These are phyloP conservation scores for Melozone crissalis DNA, from an alignment of 2,113 vertebrate species.

Conservation along the genomic window DNA sequence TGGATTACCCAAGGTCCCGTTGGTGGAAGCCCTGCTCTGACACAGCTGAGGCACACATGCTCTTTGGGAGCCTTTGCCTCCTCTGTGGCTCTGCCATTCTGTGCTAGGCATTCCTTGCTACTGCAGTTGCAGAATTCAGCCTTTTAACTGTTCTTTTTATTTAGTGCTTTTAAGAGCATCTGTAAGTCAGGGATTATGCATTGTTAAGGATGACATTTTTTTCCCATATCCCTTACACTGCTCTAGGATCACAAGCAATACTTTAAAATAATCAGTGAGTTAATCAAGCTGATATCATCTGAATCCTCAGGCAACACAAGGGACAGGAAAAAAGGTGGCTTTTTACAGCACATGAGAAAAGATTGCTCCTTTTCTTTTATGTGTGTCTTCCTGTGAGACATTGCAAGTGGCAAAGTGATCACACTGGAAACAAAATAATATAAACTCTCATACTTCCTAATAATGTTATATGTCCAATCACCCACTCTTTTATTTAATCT, in stretches of 20 bases:
- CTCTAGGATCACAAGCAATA: neutral
- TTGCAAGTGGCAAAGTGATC: neutral
- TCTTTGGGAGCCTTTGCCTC: neutral
- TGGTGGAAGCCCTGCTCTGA: neutral
- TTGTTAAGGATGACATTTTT: neutral
- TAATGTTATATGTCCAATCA: neutral
- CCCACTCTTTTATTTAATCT: conserved; percentile 30
- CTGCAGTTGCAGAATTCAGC: neutral
- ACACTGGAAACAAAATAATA: neutral
- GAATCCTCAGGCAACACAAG: neutral
- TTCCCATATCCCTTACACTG: neutral
- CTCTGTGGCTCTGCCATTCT: neutral
- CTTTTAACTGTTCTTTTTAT: neutral
- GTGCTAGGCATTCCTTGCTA: neutral
- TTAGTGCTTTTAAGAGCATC: neutral
- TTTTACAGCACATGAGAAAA: neutral
- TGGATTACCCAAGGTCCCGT: fast-evolving
- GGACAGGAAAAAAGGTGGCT: neutral
- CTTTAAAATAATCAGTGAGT: neutral
- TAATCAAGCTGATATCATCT: neutral
- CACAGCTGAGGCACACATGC: fast-evolving
- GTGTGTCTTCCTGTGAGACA: neutral
- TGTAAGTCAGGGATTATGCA: fast-evolving
- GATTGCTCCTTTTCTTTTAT: neutral
- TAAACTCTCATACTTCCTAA: neutral